Evolutionary conservation across 2,797 vertebrate species (phyloP).

Genomic region (Labroides dimidiatus): DNA sequence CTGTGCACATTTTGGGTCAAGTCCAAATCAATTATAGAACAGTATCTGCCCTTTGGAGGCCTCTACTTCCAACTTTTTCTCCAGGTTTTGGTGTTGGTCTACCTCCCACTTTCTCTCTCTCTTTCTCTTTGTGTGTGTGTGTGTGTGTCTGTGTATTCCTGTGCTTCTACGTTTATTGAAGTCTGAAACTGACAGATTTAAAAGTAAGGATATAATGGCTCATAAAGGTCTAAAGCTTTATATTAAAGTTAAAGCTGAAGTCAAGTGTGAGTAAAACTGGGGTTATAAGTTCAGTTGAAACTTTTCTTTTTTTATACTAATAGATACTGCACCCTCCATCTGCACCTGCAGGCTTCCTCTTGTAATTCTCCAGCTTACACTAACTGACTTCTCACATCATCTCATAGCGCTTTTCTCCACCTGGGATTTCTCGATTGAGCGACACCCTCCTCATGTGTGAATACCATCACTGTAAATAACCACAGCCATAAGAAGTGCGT

Average conservation of each 20-base stretch:
- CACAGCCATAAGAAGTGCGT: constrained; percentile 9
- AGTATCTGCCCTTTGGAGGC: constrained; percentile 22
- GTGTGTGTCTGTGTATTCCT: neutral
- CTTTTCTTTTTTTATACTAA: constrained; percentile 28
- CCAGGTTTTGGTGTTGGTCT: constrained; percentile 14
- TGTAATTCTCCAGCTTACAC: constrained; percentile 36
- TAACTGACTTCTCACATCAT: constrained; percentile 31
- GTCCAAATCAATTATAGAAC: constrained; percentile 44
- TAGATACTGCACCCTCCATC: constrained; percentile 11
- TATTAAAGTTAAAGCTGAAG: neutral
- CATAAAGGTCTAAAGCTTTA: neutral
- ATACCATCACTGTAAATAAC: constrained; percentile 32
- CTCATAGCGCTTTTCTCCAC: constrained; percentile 20
- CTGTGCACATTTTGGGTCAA: constrained; percentile 18
- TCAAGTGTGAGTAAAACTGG: neutral
- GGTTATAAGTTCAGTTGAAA: neutral
- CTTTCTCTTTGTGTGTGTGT: no score
- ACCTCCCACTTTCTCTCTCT: constrained; percentile 20
- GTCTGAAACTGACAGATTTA: neutral
- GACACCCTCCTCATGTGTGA: constrained; percentile 35
- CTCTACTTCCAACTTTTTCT: constrained; percentile 24
- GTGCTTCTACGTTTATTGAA: constrained; percentile 13
- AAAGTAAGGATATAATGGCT: neutral
- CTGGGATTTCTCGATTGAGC: constrained; percentile 34
- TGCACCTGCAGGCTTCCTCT: neutral